Evolutionary conservation across 2,113 vertebrate species (phyloP), one percentile per base, ranked within the genome.

Genomic region (Podarcis cretensis): DNA sequence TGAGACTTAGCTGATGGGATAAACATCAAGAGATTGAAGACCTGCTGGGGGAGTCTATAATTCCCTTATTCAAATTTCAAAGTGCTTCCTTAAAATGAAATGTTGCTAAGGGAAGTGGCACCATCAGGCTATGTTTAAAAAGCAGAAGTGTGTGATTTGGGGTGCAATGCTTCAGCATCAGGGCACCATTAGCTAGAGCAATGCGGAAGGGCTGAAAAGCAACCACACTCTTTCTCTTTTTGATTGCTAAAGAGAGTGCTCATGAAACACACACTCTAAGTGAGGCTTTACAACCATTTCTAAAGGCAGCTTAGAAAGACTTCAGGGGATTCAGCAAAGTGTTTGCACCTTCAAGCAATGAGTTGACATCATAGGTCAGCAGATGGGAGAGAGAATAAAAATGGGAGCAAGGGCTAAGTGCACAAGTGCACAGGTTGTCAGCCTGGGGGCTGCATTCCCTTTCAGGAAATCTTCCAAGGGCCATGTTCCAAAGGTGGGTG

Each of bases 11-110:
- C 90, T 95, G 96, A 96, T 95, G 94, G 95, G 93, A 96, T 95
- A 96, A 96, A 96, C 94, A 95, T 89, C 14, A 1, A 91, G 95
- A 96, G 94, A 97, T 96, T 96, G 95, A 97, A 96, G 96, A 96
- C 91, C 95, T 94, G 84, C 92, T 89, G 94, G 93, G 90, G 91
- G 93, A 95, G 85, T 92, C 74, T 90, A 76, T 94, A 95, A 95
- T 93, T 96, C 93, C 93, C 84, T 94, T 95, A 96, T 92, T 95
- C 96, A 96, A 96, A 95, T 92, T 86, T 89, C 89, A 92, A 95
- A 95, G 92, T 92, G 92, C 82, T 94, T 90, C 94, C 88, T 94
- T 78, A 93, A 92, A 92, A 96, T 92, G 93, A 96, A 86, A 89
- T 65, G 90, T 59, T 91, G 91, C 90, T 69, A 89, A 89, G 93